Evolutionary conservation across 1,140 invertebrate species (phyloP), one percentile per base, ranked within the genome.

Genomic region (Akabosia matsudoensis): DNA sequence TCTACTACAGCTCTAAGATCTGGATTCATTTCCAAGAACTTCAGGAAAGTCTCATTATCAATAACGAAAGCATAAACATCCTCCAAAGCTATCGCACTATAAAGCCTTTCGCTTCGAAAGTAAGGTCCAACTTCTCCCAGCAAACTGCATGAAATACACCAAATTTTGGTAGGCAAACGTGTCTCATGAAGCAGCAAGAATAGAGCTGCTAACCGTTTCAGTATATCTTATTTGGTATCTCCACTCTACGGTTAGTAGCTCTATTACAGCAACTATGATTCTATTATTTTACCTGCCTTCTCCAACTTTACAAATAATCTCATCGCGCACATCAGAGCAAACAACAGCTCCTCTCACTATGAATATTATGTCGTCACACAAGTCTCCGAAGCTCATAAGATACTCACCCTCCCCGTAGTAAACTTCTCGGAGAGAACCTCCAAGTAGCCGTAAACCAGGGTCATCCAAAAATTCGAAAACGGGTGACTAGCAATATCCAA

Each of bases 321-420:
- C 67, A n/a, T 75, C 76, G 13, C 73, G 54, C 4, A 33, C 31
- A 33, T 64, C 74, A 34, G 78, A 81, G 10, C 56, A 45, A 0
- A 74, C 75, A 0, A 81, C 78, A 24, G 76, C 52, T 7, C 80
- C 80, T 26, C 33, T 76, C 16, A 61, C 56, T n/a, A 81, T 74
- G 1, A 81, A 14, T 33, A 76, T 79, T 31, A 81, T 33, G 33
- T 81, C 80, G 34, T 75, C 76, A 61, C 61, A 78, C 3, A 79
- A 33, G 64, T 81, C 78, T 3, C 80, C 80, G 45, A 75, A 79
- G 26, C 75, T 70, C 52, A 79, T 74, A 4, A 81, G 52, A 33
- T 71, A 81, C 73, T 81, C 80, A 7, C 80, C 80, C 77, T 81
- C 80, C 1, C 74, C 52, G 24, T 74, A 74, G 70, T 76, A 79